Evolutionary conservation across 2,888 invertebrate species (phyloP), one percentile per base, ranked within the genome.

Genomic region (Cancer borealis): DNA sequence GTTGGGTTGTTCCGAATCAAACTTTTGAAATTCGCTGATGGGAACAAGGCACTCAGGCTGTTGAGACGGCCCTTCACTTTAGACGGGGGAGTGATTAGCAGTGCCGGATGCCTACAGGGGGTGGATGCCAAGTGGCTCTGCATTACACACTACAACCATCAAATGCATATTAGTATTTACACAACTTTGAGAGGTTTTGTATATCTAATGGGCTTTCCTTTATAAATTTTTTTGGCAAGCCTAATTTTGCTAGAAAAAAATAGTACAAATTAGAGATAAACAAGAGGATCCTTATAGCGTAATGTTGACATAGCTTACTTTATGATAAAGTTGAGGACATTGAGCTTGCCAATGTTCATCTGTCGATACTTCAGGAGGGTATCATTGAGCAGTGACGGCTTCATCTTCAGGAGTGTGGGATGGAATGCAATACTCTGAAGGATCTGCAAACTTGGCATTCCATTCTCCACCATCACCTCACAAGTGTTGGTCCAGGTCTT

Each of bases 1-100:
- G 92, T 93, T 26, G 95, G 95, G 47, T 92, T 89, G 54, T 93
- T 93, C 30, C 26, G 47, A 21, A 95, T 84, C n/a, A 95, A 54
- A 46, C 39, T 79, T 45, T 49, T 91, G 46, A 93, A 30, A 39
- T 90, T 87, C 17, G 93, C 26, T 12, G 92, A 49, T n/a, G 95
- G 93, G 60, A 93, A 95, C 14, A 95, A 84, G 17, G 88, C n/a
- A 26, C 39, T 4, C 39, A 93, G 17, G 17, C 54, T 39, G 12
- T 3, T 5, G 12, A 93, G 26, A 54, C 93, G 87, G 21, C 88
- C 87, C 45, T 46, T 66, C 30, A 93, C 26, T n/a, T 14, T 8
- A 0, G 39, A 49, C 21, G 93, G 93, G 1, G 21, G 45, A 49
- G 2, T 8, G n/a, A 92, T 14, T 26, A 45, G 88, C 17, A 93